These are phyloP conservation scores for Rhinella marina DNA, from an alignment of 2,797 vertebrate species.

Conservation along the genomic window DNA sequence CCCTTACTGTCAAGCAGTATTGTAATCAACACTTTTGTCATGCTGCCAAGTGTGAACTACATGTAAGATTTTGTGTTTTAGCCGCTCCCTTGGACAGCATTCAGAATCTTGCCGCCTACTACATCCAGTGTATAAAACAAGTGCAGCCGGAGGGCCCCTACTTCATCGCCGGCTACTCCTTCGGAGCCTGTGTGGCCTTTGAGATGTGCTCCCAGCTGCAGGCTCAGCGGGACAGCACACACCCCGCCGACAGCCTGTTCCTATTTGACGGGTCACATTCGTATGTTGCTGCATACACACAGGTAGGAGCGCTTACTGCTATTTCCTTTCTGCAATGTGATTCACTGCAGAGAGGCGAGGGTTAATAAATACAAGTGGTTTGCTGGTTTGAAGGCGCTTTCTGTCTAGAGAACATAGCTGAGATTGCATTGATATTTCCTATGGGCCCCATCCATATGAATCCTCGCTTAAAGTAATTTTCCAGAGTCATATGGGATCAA, in stretches of 20 bases:
- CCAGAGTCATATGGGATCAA: no score
- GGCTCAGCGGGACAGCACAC: conserved; percentile 72
- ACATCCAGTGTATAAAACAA: conserved; percentile 84
- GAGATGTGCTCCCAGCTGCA: conserved; percentile 97
- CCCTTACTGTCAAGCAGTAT: no score
- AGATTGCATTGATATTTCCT: no score
- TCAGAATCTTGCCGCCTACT: conserved; percentile 87
- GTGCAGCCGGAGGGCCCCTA: conserved; percentile 91
- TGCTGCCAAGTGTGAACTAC: background rate
- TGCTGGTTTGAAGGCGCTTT: no score
- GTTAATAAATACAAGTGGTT: background rate
- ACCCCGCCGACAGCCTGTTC: conserved; percentile 84
- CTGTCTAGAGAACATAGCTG: background rate
- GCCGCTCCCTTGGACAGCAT: conserved; percentile 94
- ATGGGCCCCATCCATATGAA: no score
- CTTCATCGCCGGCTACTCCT: conserved; percentile 93
- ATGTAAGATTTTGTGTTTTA: conserved; percentile 65
- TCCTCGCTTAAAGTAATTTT: no score
- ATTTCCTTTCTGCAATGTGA: background rate
- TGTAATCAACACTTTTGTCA: no score
- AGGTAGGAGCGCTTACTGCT: conserved; percentile 73
- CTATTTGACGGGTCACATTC: conserved; percentile 94
- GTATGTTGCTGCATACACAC: conserved; percentile 92
- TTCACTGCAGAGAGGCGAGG: no score
- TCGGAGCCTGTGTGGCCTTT: conserved; percentile 96